phyloP scores from a whole-genome alignment of 2,797 vertebrate species.

The Hybognathus amarus region DNA sequence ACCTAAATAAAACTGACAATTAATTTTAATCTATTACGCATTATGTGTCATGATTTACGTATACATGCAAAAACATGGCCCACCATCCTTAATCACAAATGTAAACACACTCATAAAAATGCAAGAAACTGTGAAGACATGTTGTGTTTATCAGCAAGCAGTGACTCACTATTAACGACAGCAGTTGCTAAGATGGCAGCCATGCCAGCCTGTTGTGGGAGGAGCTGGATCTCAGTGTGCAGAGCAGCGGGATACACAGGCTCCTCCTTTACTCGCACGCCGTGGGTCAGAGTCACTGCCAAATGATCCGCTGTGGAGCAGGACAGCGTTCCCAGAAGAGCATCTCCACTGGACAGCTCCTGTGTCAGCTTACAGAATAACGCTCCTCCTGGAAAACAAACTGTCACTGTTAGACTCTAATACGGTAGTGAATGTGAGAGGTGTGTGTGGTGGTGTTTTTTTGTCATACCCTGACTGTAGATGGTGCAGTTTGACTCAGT shows the following conservation, averaged over 20 bases:
- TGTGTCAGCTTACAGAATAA: conserved; percentile 88
- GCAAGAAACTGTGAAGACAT: conserved; percentile 4
- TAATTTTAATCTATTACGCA: not conserved
- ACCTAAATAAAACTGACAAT: not conserved
- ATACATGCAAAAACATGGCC: not conserved
- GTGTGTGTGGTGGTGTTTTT: not conserved
- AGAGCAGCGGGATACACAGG: conserved; percentile 69
- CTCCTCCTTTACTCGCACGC: conserved; percentile 77
- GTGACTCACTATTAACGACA: conserved; percentile 91
- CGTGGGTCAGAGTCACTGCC: conserved; percentile 67
- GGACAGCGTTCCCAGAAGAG: conserved; percentile 71
- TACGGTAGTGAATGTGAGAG: not conserved
- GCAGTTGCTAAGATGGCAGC: conserved; percentile 95
- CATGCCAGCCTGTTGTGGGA: conserved; percentile 98
- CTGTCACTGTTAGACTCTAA: not conserved
- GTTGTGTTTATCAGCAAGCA: conserved; percentile 26
- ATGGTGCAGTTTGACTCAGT: conserved; percentile 82
- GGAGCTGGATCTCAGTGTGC: conserved; percentile 90
- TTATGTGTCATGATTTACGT: not conserved
- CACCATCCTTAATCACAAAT: not conserved
- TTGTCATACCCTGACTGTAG: conserved; percentile 85
- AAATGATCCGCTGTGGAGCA: conserved; percentile 68
- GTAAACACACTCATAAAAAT: not conserved
- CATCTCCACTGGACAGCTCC: conserved; percentile 74
- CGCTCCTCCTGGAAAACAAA: conserved; percentile 74